These are phyloP conservation scores for Conger conger DNA, from an alignment of 2,113 vertebrate genomes.

Conservation along the genomic window DNA sequence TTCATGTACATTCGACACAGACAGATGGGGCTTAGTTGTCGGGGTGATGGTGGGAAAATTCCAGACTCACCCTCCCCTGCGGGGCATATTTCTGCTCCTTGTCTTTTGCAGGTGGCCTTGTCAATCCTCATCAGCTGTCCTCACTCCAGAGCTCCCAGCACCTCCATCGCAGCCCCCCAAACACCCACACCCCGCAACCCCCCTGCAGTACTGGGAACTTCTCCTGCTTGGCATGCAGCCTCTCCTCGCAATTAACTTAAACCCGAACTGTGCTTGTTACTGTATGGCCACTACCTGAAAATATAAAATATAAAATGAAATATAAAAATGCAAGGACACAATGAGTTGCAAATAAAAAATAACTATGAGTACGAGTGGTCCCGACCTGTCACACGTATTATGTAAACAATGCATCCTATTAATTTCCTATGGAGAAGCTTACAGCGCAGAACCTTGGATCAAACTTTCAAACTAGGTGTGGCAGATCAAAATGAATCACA, in stretches of 20 bases:
- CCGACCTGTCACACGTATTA: no score
- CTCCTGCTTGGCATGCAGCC: not conserved
- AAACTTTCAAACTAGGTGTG: no score
- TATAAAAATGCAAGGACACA: no score
- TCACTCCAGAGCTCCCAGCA: slow-evolving; percentile 35
- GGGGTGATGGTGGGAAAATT: not conserved
- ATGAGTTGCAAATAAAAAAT: no score
- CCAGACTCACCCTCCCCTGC: not conserved
- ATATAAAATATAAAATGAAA: no score
- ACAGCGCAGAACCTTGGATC: no score
- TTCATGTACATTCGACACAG: not conserved
- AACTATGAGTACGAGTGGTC: no score
- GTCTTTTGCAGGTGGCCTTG: slow-evolving; percentile 48
- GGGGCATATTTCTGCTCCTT: no score
- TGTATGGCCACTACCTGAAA: no score
- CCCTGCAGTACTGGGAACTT: slow-evolving; percentile 17
- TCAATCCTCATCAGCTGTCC: slow-evolving; percentile 48
- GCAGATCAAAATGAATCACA: no score
- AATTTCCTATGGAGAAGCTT: no score
- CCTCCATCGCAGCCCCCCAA: slow-evolving; percentile 13
- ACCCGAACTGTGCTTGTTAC: not conserved
- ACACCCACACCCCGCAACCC: not conserved
- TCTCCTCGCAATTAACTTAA: not conserved
- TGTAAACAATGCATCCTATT: no score
- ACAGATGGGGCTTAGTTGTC: not conserved